Conservation (phyloP, 2,797 vertebrate species). For the Lagorchestes hirsutus region DNA sequence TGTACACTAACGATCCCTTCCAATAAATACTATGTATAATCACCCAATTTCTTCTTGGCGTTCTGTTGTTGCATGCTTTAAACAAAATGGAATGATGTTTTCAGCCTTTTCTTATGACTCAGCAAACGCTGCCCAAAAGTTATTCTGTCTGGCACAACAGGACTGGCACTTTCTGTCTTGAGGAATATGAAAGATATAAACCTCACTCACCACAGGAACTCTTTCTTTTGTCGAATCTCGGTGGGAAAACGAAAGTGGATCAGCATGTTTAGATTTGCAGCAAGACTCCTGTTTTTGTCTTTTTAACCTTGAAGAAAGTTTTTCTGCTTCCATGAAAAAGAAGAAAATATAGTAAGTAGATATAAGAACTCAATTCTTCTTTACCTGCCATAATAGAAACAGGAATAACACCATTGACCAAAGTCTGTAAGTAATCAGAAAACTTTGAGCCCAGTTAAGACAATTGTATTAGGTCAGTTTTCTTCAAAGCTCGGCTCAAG, state of each 20-base stretch:
- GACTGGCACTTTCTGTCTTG: constrained; percentile 51
- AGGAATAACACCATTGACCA: constrained; percentile 32
- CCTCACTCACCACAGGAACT: constrained; percentile 75
- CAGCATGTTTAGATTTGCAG: constrained; percentile 1
- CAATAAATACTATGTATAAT: neutral
- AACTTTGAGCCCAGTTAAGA: constrained; percentile 35
- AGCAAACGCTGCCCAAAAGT: neutral
- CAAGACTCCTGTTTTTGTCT: neutral
- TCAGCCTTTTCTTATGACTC: constrained; percentile 46
- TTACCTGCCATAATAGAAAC: constrained; percentile 51
- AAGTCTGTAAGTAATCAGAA: constrained; percentile 29
- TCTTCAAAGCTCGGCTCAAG: neutral
- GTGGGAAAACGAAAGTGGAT: constrained; percentile 55
- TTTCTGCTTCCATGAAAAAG: constrained; percentile 58
- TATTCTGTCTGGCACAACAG: constrained; percentile 36
- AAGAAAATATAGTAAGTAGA: constrained; percentile 63
- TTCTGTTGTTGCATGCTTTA: constrained; percentile 33
- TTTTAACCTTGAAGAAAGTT: constrained; percentile 41
- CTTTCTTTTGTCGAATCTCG: constrained; percentile 59
- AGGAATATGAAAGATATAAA: constrained; percentile 57
- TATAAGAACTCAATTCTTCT: constrained; percentile 41
- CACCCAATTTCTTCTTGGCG: constrained; percentile 20
- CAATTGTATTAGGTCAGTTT: neutral
- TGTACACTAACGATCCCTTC: neutral
- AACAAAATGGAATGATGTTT: constrained; percentile 46